Percentiles rank a stretch among this genome's conserved stretches.
These are phyloP conservation scores for Apomyelois bistriatella DNA, from an alignment of 2,888 invertebrate genomes.

Conservation along the genomic window DNA sequence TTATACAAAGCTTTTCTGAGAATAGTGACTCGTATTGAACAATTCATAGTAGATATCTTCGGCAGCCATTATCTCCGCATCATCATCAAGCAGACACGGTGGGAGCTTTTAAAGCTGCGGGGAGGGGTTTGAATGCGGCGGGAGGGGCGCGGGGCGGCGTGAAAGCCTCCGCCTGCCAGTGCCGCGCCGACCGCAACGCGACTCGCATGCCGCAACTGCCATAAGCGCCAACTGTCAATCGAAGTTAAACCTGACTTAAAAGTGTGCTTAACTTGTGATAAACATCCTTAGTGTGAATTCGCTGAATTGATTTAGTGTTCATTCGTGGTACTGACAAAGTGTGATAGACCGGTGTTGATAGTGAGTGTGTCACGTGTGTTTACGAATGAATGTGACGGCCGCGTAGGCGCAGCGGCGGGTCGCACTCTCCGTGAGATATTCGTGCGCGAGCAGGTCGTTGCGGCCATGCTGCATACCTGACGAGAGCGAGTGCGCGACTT, in stretches of 20 bases:
- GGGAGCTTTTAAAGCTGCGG: slow-evolving; percentile 71
- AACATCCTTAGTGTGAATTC: slow-evolving; percentile 22
- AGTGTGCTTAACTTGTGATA: slow-evolving; percentile 50
- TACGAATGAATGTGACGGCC: slow-evolving; percentile 72
- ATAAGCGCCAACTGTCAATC: slow-evolving; percentile 39
- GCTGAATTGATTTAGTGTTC: slow-evolving; percentile 18
- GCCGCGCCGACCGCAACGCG: slow-evolving; percentile 64
- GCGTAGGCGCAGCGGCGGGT: slow-evolving; percentile 73
- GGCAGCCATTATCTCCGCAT: slow-evolving; percentile 74
- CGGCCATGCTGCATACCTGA: slow-evolving; percentile 81
- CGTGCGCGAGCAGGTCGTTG: slow-evolving; percentile 74
- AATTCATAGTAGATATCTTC: slow-evolving; percentile 75
- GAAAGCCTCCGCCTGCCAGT: slow-evolving; percentile 72
- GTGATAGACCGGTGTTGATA: slow-evolving; percentile 36
- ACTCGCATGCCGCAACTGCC: slow-evolving; percentile 54
- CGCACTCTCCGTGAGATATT: slow-evolving; percentile 77
- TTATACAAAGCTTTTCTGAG: slow-evolving; percentile 46
- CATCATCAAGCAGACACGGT: slow-evolving; percentile 70
- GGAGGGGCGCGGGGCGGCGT: slow-evolving; percentile 58
- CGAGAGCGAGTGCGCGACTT: slow-evolving; percentile 69
- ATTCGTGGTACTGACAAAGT: slow-evolving; percentile 15
- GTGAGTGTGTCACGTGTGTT: slow-evolving; percentile 74
- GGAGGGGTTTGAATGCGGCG: slow-evolving; percentile 45
- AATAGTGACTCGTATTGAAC: slow-evolving; percentile 63
- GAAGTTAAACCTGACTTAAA: slow-evolving; percentile 63